Conservation (phyloP, 2,113 vertebrate genomes). For the Pavo muticus region DNA sequence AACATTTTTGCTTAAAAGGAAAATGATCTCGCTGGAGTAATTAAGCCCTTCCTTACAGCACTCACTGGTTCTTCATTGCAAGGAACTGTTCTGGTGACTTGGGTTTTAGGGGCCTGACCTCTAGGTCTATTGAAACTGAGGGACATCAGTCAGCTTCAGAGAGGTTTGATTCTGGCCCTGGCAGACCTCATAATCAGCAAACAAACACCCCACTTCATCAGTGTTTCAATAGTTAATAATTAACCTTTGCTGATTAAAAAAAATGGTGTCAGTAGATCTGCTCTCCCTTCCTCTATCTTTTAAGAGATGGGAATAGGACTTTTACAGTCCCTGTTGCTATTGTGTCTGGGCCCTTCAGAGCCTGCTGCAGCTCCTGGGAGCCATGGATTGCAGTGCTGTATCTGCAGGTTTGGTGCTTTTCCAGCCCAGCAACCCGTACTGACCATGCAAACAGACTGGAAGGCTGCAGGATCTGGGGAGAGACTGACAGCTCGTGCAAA, state of each 20-base stretch:
- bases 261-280: not conserved
- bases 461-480: not conserved
- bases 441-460: not conserved
- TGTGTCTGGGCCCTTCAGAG: not conserved
- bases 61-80: not conserved
- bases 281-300: not conserved
- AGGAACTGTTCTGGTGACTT: not conserved
- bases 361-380: not conserved
- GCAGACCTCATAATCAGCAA: constrained; percentile 37
- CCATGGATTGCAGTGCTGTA: not conserved
- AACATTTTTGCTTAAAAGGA: constrained; percentile 50
- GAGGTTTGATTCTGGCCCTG: constrained; percentile 34
- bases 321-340: constrained; percentile 7
- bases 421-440: accelerated
- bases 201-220: not conserved
- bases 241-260: constrained; percentile 24
- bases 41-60: not conserved
- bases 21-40: not conserved
- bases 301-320: not conserved
- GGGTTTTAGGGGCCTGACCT: constrained; percentile 48
- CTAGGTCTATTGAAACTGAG: constrained; percentile 39
- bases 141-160: constrained; percentile 40
- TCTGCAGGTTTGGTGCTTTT: not conserved
- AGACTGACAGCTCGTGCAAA: not conserved
- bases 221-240: constrained; percentile 47